Base-by-base conservation (phyloP, 2,888 invertebrate genomes). In the Caenorhabditis macrosperma region DNA sequence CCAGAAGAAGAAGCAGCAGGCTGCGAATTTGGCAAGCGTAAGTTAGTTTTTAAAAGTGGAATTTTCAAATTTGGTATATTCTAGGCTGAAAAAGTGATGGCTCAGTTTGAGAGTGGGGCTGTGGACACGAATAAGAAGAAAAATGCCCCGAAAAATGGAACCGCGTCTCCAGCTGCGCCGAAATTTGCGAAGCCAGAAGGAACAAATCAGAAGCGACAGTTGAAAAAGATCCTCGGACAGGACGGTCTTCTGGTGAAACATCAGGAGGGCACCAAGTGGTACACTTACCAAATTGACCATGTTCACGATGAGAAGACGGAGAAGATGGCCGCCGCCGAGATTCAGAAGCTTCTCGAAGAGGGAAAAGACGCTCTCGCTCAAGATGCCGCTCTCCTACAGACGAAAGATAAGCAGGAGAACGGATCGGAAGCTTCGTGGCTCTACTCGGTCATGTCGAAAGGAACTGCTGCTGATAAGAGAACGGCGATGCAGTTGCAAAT, bases 391-490 rank as follows among this genome's bases (percentile, higher is more conserved):
- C 76, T 85, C 10, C 82, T 85, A 41, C 71, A 78, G 54, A 80
- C 75, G 30, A 71, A 54, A 9, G 76, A 76, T 5, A 66, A 67
- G 33, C 64, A 64, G n/a, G 66, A 80, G 38, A 76, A 76, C 15
- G 86, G 84, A 33, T 81, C 84, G 4, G 91, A 91, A 71, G 90
- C 91, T 0, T 84, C 85, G 4, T 95, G 95, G 95, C 93, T 95
- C 81, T 93, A 94, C 85, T 94, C 94, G 1, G 93, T 96, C 10
- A 92, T 95, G 85, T 92, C 93, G 12, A 94, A 94, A 85, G 96
- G 96, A 82, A 95, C 96, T 0, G 93, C 94, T 0, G 93, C 94
- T 0, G 96, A 96, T 91, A 95, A 94, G 92, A 93, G 95, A 74
- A 95, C 96, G 2, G 96, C 96, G 0, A 94, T 94, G 75, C 94